phyloP scores from a whole-genome alignment of 1,140 invertebrate species.

The Geopemphigus sp. region DNA sequence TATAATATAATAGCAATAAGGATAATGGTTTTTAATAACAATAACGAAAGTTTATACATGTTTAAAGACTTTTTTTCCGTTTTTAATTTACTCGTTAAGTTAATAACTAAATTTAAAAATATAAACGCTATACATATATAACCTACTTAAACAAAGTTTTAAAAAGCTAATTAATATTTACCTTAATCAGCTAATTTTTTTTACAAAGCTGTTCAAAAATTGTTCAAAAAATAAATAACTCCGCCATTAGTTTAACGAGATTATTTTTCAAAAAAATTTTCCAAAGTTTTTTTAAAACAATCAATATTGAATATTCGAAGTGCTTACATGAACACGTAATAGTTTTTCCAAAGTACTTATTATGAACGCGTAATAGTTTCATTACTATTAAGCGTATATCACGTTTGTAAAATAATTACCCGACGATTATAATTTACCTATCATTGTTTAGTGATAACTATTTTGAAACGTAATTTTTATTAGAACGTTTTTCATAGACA shows the following conservation, averaged over 20 bases:
- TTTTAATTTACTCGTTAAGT: conserved; percentile 13
- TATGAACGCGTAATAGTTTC: too few species aligned
- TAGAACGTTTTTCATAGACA: too few species aligned
- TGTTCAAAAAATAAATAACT: background rate
- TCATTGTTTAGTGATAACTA: too few species aligned
- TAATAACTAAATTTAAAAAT: conserved; percentile 21
- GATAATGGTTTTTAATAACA: conserved; percentile 10
- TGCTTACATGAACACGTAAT: too few species aligned
- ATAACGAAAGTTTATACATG: background rate
- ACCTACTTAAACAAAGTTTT: background rate
- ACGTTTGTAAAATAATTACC: too few species aligned
- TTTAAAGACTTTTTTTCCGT: background rate
- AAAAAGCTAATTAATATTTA: conserved; percentile 36
- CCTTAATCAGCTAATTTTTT: conserved; percentile 33
- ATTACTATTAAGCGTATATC: too few species aligned
- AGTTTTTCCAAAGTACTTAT: too few species aligned
- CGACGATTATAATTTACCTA: too few species aligned
- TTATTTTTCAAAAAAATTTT: conserved; percentile 8
- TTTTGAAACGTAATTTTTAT: too few species aligned
- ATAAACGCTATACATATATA: background rate
- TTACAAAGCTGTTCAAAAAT: background rate
- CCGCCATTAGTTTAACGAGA: conserved; percentile 25
- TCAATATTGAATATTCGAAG: background rate
- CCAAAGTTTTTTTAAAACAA: conserved; percentile 13
- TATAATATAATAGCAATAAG: background rate